phyloP scores from a whole-genome alignment of 2,888 invertebrate species.

The Acleris cristana region DNA sequence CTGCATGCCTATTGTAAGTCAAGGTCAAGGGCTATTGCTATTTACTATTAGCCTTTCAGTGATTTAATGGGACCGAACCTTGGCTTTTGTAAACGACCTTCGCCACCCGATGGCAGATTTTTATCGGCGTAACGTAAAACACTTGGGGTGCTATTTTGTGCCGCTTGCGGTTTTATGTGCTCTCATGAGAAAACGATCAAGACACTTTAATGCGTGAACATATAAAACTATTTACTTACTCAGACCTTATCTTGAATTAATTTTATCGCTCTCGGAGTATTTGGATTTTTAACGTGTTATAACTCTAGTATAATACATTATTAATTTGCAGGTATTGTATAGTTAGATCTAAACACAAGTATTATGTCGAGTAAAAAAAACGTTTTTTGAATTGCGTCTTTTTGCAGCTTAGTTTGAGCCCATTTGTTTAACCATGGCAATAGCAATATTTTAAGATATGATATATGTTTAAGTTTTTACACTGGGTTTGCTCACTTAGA shows the following conservation, averaged over 20 bases:
- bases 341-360: no score
- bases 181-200: constrained; percentile 25
- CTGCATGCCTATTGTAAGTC: no score
- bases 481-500: no score
- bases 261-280: background rate
- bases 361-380: no score
- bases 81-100: constrained; percentile 13
- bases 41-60: background rate
- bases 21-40: background rate
- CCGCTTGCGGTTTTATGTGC: constrained; percentile 20
- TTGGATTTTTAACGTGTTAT: background rate
- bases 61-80: background rate
- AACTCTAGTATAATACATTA: no score
- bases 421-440: no score
- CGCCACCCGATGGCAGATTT: constrained; percentile 7
- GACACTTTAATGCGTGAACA: constrained; percentile 20
- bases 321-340: no score
- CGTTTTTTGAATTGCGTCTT: no score
- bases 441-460: background rate
- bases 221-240: constrained; percentile 27
- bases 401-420: no score
- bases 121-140: constrained; percentile 26
- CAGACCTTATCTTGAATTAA: background rate
- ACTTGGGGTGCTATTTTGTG: constrained; percentile 20
- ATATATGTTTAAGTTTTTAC: no score